phyloP scores from a whole-genome alignment of 2,113 vertebrate species.

The Ciconia boyciana region DNA sequence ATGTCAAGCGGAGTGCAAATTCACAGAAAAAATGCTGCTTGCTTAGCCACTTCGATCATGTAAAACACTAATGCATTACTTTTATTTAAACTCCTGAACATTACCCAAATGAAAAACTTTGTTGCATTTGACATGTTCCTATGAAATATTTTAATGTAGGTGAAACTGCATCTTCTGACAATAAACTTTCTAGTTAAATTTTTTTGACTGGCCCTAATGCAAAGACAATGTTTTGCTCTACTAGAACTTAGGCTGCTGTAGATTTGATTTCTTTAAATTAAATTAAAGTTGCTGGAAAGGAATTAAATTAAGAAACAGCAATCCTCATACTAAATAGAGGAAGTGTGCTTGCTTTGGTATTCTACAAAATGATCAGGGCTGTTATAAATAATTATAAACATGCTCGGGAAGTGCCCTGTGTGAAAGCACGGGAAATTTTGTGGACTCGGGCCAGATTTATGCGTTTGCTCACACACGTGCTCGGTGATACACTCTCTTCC shows the following conservation, averaged over 20 bases:
- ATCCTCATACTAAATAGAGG: background rate
- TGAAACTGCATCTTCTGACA: background rate
- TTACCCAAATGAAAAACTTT: background rate
- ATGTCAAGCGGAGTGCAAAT: background rate
- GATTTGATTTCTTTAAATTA: slow-evolving; percentile 21
- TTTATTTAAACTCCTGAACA: background rate
- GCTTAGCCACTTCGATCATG: background rate
- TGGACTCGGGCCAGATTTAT: background rate
- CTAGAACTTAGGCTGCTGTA: background rate
- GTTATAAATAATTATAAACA: background rate
- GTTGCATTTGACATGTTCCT: background rate
- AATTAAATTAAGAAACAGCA: background rate
- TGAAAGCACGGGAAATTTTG: background rate
- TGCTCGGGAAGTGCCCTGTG: background rate
- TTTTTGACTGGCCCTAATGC: background rate
- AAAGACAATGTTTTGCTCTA: background rate
- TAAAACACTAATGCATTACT: background rate
- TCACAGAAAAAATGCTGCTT: background rate
- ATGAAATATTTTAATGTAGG: background rate
- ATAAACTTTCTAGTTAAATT: background rate
- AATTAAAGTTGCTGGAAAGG: background rate
- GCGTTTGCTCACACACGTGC: background rate
- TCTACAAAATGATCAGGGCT: background rate
- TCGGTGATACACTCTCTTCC: background rate
- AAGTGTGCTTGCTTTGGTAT: background rate